Evolutionary conservation across 1,140 invertebrate genomes (phyloP).

Genomic region (Oscheius sp.): DNA sequence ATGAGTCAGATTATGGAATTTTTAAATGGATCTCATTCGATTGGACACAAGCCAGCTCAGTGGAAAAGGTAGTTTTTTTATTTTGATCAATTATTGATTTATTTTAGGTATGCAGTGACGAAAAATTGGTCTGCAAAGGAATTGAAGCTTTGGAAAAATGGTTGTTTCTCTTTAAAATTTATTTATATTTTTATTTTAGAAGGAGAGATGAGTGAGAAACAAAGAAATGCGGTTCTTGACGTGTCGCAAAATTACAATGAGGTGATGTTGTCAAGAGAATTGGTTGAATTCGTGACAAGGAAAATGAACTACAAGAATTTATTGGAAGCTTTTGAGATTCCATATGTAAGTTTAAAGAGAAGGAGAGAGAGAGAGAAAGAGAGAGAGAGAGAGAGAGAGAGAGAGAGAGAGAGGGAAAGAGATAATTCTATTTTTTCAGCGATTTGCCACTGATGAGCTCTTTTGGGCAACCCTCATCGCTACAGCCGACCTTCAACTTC

Average conservation of each 20-base stretch:
- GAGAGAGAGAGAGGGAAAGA: no score
- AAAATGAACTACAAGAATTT: background rate
- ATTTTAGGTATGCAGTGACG: background rate
- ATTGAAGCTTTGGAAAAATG: background rate
- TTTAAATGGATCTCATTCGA: background rate
- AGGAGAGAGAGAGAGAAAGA: no score
- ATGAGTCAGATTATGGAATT: background rate
- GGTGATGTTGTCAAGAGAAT: background rate
- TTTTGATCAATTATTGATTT: background rate
- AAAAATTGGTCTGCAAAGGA: background rate
- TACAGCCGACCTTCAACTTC: background rate
- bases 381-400: no score
- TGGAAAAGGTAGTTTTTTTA: background rate
- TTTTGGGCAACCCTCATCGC: background rate
- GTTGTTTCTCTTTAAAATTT: background rate
- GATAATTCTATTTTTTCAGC: background rate
- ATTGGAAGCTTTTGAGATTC: background rate
- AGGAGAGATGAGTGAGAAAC: background rate
- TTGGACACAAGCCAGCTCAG: conserved; percentile 3
- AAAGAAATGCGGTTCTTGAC: background rate
- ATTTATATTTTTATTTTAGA: background rate
- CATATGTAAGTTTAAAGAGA: background rate
- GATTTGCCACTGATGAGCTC: background rate
- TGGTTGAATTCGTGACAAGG: background rate
- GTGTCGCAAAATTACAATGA: background rate